Evolutionary conservation across 1,140 invertebrate genomes (phyloP).

Genomic region (Drosophila ercepeae): DNA sequence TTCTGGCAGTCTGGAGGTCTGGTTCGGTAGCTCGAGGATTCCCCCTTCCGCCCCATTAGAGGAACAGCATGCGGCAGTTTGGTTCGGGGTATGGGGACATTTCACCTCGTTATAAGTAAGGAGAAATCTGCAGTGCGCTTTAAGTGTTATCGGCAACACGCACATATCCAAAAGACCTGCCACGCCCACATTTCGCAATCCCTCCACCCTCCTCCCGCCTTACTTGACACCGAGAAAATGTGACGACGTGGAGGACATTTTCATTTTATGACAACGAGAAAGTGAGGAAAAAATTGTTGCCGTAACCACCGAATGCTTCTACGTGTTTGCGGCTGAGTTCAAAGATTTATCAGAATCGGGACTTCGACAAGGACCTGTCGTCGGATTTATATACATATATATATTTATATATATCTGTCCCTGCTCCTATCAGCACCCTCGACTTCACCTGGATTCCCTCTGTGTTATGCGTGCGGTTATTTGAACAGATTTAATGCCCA

Average conservation of each 20-base stretch:
- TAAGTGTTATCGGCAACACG: conserved; percentile 79
- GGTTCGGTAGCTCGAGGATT: conserved; percentile 1
- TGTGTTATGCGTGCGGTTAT: conserved; percentile 62
- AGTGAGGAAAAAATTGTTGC: conserved; percentile 59
- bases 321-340: conserved; percentile 80
- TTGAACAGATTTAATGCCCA: conserved; percentile 80
- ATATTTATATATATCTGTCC: conserved; percentile 5
- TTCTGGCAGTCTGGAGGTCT: conserved; percentile 21
- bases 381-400: conserved; percentile 27
- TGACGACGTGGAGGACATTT: conserved; percentile 77
- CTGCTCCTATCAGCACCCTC: conserved; percentile 13
- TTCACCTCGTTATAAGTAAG: conserved; percentile 75
- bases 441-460: background rate
- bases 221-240: conserved; percentile 53
- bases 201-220: background rate
- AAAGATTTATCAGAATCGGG: conserved; percentile 79
- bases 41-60: conserved; percentile 15
- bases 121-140: conserved; percentile 79
- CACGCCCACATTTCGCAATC: conserved; percentile 15
- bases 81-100: conserved; percentile 14
- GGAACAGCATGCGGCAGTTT: conserved; percentile 34
- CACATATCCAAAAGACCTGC: conserved; percentile 55
- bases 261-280: conserved; percentile 77
- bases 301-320: conserved; percentile 80
- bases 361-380: conserved; percentile 77